Base-by-base conservation (phyloP, 2,113 vertebrate species). In the Strix uralensis region DNA sequence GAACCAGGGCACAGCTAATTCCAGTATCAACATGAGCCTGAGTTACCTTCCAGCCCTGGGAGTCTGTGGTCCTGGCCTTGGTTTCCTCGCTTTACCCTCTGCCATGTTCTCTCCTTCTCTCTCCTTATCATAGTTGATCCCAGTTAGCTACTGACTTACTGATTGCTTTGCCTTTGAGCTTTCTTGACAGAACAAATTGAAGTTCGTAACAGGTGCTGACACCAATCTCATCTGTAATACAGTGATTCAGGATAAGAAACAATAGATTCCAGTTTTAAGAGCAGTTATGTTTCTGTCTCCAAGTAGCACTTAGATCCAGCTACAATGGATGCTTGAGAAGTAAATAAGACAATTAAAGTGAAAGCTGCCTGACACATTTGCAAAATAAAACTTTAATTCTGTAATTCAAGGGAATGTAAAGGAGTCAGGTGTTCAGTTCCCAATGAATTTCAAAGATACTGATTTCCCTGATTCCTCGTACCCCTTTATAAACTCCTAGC, bases 61-160 rank as follows among this genome's bases (percentile, higher is more conserved):
- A 57, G 3, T 38, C 19, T 0, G 0, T 29, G 16, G 12, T 15
- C 23, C 18, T 36, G 5, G 11, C 14, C 11, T n/a, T 70, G 15
- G 12, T 54, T 87, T 92, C 13, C 10, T 70, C 11, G 2, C 30
- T 61, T 84, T 57, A 62, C 21, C 17, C 14, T 80, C 36, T 72
- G 19, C 27, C 11, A 5, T 11, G 8, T 67, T 79, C 13, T 85
- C n/a, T 38, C 10, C 8, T 65, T 85, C 30, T 66, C 9, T 10
- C 34, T 79, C 23, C 23, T 38, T 22, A 7, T 59, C 42, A 12
- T 2, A 51, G 25, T 4, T 59, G 66, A 80, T 55, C 22, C 49
- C 26, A 12, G 21, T 38, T 18, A 19, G 32, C 61, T 62, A 29
- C 46, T 40, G 36, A 61, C 15, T 78, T 78, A 65, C 15, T 46